Evolutionary conservation across 1,140 invertebrate species (phyloP).

Genomic region (Drosophila leontia): DNA sequence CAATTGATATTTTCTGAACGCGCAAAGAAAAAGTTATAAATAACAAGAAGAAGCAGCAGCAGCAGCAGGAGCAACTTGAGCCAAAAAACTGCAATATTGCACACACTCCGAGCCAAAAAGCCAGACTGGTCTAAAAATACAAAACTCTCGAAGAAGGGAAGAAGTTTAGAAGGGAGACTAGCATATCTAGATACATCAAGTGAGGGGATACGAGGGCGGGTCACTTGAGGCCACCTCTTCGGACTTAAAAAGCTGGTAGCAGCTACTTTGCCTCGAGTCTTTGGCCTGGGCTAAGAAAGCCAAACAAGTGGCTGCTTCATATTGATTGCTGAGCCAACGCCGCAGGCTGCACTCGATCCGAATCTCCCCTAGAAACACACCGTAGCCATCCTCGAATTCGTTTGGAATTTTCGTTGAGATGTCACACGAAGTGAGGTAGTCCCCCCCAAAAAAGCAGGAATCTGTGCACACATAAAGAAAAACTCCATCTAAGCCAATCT

Average conservation of each 20-base stretch:
- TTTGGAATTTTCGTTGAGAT: slow-evolving; percentile 65
- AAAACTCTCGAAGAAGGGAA: slow-evolving; percentile 10
- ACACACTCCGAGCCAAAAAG: slow-evolving; percentile 52
- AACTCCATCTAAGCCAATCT: slow-evolving; percentile 12
- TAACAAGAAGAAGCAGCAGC: slow-evolving; percentile 59
- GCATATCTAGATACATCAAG: slow-evolving; percentile 5
- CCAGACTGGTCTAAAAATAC: slow-evolving; percentile 72
- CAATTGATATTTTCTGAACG: slow-evolving; percentile 83
- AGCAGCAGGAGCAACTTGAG: slow-evolving; percentile 49
- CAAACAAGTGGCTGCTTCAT: slow-evolving; percentile 77
- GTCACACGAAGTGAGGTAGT: slow-evolving; percentile 34
- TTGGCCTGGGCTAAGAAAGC: slow-evolving; percentile 60
- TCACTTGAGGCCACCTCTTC: slow-evolving; percentile 54
- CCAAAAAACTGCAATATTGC: slow-evolving; percentile 75
- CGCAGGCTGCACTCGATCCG: slow-evolving; percentile 24
- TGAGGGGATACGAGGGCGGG: slow-evolving; percentile 1
- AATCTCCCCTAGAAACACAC: background rate
- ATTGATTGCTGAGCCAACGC: slow-evolving; percentile 69
- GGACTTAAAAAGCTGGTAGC: slow-evolving; percentile 7
- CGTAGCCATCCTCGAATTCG: background rate
- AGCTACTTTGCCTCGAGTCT: slow-evolving; percentile 55
- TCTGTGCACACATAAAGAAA: slow-evolving; percentile 15
- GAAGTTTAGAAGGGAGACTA: background rate
- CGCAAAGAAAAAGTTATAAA: slow-evolving; percentile 81
- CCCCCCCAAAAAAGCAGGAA: background rate